Conservation (phyloP, 2,888 invertebrate species). For the Athrips mouffetella region DNA sequence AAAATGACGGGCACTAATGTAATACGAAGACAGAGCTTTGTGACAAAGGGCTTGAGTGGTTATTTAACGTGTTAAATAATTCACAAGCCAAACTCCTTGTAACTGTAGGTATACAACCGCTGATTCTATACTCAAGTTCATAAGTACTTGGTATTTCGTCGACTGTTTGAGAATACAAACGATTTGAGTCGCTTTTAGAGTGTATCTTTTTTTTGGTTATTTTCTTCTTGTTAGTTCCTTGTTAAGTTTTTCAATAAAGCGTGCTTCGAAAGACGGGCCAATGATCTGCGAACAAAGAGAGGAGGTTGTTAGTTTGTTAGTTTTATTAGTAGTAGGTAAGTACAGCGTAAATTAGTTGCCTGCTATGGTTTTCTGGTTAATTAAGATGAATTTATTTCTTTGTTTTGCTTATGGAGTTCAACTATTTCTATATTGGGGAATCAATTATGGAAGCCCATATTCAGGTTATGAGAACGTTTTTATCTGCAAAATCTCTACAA, state of each 20-base stretch:
- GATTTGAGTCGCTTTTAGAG: conserved; percentile 28
- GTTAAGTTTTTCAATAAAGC: conserved; percentile 40
- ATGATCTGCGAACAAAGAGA: conserved; percentile 72
- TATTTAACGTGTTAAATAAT: conserved; percentile 35
- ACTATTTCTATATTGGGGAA: no score
- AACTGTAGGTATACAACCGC: conserved; percentile 5
- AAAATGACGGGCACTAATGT: conserved; percentile 26
- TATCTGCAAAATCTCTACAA: no score
- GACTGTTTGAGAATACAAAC: conserved; percentile 23
- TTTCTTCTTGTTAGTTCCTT: conserved; percentile 25
- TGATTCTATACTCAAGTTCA: neutral
- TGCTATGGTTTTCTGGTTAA: no score
- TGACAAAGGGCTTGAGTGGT: conserved; percentile 26
- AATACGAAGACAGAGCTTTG: conserved; percentile 22
- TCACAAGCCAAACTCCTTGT: conserved; percentile 26
- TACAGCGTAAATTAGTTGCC: conserved; percentile 48
- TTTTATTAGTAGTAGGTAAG: conserved; percentile 55
- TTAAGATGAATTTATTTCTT: no score
- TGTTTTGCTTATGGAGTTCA: no score
- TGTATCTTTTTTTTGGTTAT: conserved; percentile 23
- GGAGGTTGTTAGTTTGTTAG: conserved; percentile 60
- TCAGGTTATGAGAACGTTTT: no score
- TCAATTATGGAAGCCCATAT: no score
- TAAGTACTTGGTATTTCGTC: conserved; percentile 25
- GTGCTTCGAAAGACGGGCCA: conserved; percentile 40